Evolutionary conservation across 2,113 vertebrate genomes (phyloP).

Genomic region (Ivindomyrus marchei): DNA sequence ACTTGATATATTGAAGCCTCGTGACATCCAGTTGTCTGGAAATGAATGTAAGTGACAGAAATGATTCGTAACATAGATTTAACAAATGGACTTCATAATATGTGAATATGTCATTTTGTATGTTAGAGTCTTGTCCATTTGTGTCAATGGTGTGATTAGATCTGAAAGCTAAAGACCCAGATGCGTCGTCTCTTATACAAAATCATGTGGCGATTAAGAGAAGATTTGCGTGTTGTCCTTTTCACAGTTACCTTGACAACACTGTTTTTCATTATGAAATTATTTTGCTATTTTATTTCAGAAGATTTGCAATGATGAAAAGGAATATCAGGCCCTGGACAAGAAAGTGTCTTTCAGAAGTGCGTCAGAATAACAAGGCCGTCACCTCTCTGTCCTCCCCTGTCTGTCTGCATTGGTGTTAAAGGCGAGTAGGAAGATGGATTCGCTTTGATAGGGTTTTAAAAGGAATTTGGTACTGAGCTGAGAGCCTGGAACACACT

Average conservation of each 20-base stretch:
- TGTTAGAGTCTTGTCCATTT: not conserved
- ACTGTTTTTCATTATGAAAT: not conserved
- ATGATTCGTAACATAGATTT: not conserved
- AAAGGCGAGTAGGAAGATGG: not conserved
- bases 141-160: not conserved
- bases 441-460: not conserved
- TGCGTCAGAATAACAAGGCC: not conserved
- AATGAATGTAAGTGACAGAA: not conserved
- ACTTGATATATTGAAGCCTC: not conserved
- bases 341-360: not conserved
- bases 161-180: not conserved
- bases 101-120: not conserved
- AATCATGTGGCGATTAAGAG: not conserved
- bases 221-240: not conserved
- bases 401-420: not conserved
- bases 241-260: constrained; percentile 14
- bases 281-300: not conserved
- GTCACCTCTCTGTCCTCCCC: not conserved
- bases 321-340: not conserved
- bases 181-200: not conserved
- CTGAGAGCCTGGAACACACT: not conserved
- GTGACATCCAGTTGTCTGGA: not conserved
- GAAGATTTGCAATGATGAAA: not conserved
- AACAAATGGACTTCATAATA: not conserved
- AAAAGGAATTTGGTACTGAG: not conserved